Base-by-base conservation (phyloP, 37 sponge, comb jelly and placozoan species). In the Lycopodina hypogea region DNA sequence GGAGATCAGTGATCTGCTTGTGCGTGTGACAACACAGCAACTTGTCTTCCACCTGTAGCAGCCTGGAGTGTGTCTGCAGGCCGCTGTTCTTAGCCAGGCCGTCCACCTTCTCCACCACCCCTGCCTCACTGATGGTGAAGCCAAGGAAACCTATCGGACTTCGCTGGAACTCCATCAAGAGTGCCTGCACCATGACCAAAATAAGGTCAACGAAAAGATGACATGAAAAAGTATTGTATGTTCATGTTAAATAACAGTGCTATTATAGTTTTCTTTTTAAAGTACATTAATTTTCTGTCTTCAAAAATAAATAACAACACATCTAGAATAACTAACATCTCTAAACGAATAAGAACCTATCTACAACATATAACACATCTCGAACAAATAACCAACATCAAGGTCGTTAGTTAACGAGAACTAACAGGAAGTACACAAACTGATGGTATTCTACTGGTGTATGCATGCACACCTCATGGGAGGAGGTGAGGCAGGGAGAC, bases 31-130 rank as follows among this genome's bases (percentile, higher is more conserved):
- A 78, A 69, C 80, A 83, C 1, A 88, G 26, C 19, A 88, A 69
- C 24, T 68, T 59, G 52, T 88, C 84, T 33, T 88, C 84, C 36
- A 88, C 84, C 57, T 87, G 88, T 2, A 87, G 67, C 23, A 87
- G 12, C 24, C 78, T 40, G 4, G 88, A 76, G 40, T 61, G 32
- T 1, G 32, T 23, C 62, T 81, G 82, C 29, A 87, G 88, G 40
- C 88, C 88, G 22, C 42, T 77, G 61, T 28, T 81, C 72, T 69
- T 81, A 32, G 88, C 88, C 64, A 81, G 73, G 0, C 83, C 83
- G 23, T 81, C 82, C 50, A 87, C 88, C 29, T 69, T 81, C 66
- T 67, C 45, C 8, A 87, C 88, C 34, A 76, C 83, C 22, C 88
- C 82, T 35, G 51, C 77, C 69, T 87, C 83, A 45, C 81, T 72